Evolutionary conservation across 1,140 invertebrate genomes (phyloP), one percentile per base, ranked within the genome.

Genomic region (Drosophila equinoxialis): DNA sequence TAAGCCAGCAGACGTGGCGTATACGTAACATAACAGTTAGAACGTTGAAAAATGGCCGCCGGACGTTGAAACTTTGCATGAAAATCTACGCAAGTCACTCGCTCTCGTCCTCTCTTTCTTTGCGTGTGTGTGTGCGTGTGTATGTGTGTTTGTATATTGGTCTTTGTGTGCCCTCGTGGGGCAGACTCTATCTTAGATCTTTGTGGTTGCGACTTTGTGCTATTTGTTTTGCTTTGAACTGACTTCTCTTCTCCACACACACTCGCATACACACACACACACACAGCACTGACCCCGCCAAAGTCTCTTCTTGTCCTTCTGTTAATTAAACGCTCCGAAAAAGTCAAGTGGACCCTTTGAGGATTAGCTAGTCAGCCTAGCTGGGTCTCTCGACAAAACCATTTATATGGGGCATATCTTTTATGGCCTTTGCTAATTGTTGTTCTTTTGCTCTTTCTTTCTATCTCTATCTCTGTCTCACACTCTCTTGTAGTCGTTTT

Each of bases 221-320:
- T 75, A 68, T 85, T 81, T 86, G 79, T 78, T 80, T 84, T 86
- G 65, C 83, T 87, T 87, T 79, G 79, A 87, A 81, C 81, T 84
- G 61, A 67, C 81, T 84, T 71, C 54, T 75, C 37, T 11, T 71
- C 54, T 68, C 17, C 3, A 11, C 45, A 1, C 1, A 23, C 45
- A 0, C n/a, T 17, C 42, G 1, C 42, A 8, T 17, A 10, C 1
- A 7, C n/a, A 7, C 7, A 8, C 41, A 1, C 42, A 14, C 14
- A 2, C 5, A 8, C 14, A 10, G 10, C 8, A 3, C 37, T 11
- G 10, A 37, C 37, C 37, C 37, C 37, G 11, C 10, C 11, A 39
- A 11, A 13, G 37, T 23, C 61, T 14, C n/a, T 33, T n/a, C 11
- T 35, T 26, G 7, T 55, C 7, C 63, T 37, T 17, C 60, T 78